These are phyloP conservation scores for Pempheris klunzingeri DNA, from an alignment of 2,797 vertebrate genomes.

Conservation along the genomic window DNA sequence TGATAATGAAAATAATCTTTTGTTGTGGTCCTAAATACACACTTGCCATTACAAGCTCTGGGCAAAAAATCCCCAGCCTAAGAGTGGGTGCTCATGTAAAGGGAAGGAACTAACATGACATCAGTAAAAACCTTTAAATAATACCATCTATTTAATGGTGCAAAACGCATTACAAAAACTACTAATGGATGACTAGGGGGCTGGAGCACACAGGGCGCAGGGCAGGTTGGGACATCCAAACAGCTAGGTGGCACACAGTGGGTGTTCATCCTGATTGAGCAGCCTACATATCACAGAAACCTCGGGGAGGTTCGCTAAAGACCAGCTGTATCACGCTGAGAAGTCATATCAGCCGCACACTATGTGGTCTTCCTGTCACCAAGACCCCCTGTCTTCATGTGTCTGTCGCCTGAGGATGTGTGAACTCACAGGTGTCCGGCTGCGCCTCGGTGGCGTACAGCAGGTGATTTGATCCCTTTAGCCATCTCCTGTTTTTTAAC, in stretches of 20 bases:
- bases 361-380: conserved; percentile 26
- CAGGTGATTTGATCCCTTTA: conserved; percentile 15
- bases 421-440: conserved; percentile 30
- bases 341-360: conserved; percentile 32
- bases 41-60: background rate
- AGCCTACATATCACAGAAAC: conserved; percentile 10
- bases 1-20: background rate
- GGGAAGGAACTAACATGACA: conserved; percentile 27
- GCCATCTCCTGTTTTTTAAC: background rate
- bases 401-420: background rate
- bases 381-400: conserved; percentile 4
- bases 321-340: conserved; percentile 3
- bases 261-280: conserved; percentile 17
- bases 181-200: background rate
- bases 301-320: conserved; percentile 15
- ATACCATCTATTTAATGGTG: background rate
- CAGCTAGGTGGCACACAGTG: conserved; percentile 1
- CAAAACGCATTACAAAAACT: background rate
- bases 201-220: background rate
- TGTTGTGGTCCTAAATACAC: background rate
- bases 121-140: conserved; percentile 15
- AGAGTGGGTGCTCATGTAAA: conserved; percentile 13
- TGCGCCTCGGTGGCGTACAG: conserved; percentile 16
- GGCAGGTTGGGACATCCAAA: background rate
- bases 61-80: background rate